Percentiles rank a stretch among this genome's conserved stretches.
phyloP scores from a whole-genome alignment of 2,888 invertebrate genomes.

The Pollenia griseotomentosa region DNA sequence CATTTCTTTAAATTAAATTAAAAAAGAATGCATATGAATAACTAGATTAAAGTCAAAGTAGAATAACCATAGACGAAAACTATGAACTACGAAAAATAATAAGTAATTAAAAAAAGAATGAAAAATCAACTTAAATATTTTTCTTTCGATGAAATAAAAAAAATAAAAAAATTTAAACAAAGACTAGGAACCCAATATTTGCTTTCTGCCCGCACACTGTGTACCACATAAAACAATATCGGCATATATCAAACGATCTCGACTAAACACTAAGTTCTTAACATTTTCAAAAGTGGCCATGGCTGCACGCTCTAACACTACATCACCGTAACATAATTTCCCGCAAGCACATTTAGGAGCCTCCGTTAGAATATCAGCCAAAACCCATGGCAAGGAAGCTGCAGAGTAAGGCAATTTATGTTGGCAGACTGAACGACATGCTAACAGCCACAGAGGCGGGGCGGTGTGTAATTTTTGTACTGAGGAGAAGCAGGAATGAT shows the following conservation, averaged over 20 bases:
- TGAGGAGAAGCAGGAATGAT: constrained; percentile 18
- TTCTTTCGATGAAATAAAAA: neutral
- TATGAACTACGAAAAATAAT: too few relatives aligned
- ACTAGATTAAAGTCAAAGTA: too few relatives aligned
- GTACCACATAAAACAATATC: constrained; percentile 82
- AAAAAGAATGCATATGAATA: too few relatives aligned
- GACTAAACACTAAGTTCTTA: constrained; percentile 81
- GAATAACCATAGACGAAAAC: too few relatives aligned
- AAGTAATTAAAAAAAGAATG: too few relatives aligned
- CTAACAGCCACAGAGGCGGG: constrained; percentile 80
- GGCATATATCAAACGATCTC: constrained; percentile 82
- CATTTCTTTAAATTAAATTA: too few relatives aligned
- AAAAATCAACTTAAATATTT: too few relatives aligned
- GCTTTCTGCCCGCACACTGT: constrained; percentile 77
- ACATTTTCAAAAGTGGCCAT: constrained; percentile 81
- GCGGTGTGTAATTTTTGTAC: constrained; percentile 59
- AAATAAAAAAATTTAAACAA: neutral
- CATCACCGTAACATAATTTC: constrained; percentile 79
- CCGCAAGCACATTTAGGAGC: constrained; percentile 82
- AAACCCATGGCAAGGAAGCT: constrained; percentile 78
- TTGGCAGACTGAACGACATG: constrained; percentile 78
- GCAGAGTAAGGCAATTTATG: constrained; percentile 77
- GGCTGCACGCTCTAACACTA: constrained; percentile 79
- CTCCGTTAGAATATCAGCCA: constrained; percentile 81
- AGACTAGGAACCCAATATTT: constrained; percentile 66